These are phyloP conservation scores for Lacanobia oleracea DNA, from an alignment of 2,888 invertebrate species.

Conservation along the genomic window DNA sequence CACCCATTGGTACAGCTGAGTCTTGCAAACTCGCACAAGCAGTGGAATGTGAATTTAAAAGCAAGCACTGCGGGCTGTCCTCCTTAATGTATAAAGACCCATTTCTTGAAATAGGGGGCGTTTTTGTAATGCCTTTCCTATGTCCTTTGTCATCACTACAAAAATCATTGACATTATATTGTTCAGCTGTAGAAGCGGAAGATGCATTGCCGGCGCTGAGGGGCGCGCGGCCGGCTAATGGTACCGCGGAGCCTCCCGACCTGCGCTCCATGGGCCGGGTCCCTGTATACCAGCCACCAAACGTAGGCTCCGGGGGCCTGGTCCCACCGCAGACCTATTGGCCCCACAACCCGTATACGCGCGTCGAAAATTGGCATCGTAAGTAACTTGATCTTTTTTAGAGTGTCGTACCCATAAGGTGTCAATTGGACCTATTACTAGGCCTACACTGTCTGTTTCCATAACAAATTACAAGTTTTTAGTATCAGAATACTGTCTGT, in stretches of 20 bases:
- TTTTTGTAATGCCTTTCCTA: no score
- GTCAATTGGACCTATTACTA: no score
- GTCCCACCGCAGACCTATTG: conserved; percentile 80
- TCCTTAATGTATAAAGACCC: no score
- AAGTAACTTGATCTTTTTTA: conserved; percentile 53
- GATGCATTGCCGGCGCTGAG: conserved; percentile 69
- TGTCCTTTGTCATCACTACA: background rate
- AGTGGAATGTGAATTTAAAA: background rate
- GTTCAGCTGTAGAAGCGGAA: conserved; percentile 74
- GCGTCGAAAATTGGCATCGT: conserved; percentile 85
- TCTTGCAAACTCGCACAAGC: background rate
- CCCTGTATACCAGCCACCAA: conserved; percentile 89
- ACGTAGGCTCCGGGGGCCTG: conserved; percentile 84
- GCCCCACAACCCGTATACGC: conserved; percentile 80
- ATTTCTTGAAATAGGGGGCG: background rate
- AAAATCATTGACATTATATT: background rate
- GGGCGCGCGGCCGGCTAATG: conserved; percentile 76
- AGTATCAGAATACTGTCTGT: no score
- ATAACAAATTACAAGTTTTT: no score
- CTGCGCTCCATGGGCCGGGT: conserved; percentile 84
- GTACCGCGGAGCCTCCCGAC: conserved; percentile 80
- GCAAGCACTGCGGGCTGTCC: background rate
- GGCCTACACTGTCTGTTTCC: background rate
- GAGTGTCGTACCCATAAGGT: no score
- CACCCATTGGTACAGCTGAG: background rate